A percentile compares a stretch with the other conserved stretches of the same genome.
phyloP scores from a whole-genome alignment of 2,888 invertebrate genomes.

The Cinara cedri region DNA sequence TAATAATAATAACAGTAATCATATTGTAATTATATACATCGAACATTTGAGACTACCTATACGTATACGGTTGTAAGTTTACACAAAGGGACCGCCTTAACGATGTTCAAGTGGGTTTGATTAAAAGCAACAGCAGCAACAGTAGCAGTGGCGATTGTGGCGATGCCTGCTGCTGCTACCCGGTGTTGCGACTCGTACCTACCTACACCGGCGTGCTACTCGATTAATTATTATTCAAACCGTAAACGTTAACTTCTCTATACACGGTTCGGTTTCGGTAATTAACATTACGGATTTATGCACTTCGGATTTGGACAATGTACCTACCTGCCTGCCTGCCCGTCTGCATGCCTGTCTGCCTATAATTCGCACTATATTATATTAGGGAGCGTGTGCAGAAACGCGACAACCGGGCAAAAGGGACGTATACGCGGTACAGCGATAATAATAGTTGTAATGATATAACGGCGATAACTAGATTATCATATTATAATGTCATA shows the following conservation, averaged over 20 bases:
- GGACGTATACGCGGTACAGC: background rate
- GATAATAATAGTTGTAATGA: background rate
- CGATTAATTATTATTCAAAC: constrained; percentile 36
- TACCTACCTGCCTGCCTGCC: too few relatives aligned
- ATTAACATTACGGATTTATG: constrained; percentile 34
- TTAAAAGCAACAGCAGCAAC: constrained; percentile 10
- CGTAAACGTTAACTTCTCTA: background rate
- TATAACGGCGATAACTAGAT: background rate
- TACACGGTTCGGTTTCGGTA: constrained; percentile 1
- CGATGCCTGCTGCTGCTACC: too few relatives aligned
- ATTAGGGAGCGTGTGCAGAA: background rate
- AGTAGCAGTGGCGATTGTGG: too few relatives aligned
- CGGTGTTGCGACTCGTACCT: too few relatives aligned
- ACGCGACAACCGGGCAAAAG: background rate
- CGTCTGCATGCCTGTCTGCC: too few relatives aligned
- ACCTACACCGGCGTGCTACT: too few relatives aligned
- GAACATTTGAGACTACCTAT: background rate
- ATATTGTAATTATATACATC: background rate
- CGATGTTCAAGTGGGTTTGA: constrained; percentile 43
- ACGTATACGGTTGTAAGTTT: too few relatives aligned
- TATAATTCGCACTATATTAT: too few relatives aligned
- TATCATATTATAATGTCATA: background rate
- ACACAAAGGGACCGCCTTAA: constrained; percentile 26
- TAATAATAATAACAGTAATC: background rate
- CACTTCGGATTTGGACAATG: background rate